phyloP scores from a whole-genome alignment of 2,113 vertebrate species.

The Podilymbus podiceps region DNA sequence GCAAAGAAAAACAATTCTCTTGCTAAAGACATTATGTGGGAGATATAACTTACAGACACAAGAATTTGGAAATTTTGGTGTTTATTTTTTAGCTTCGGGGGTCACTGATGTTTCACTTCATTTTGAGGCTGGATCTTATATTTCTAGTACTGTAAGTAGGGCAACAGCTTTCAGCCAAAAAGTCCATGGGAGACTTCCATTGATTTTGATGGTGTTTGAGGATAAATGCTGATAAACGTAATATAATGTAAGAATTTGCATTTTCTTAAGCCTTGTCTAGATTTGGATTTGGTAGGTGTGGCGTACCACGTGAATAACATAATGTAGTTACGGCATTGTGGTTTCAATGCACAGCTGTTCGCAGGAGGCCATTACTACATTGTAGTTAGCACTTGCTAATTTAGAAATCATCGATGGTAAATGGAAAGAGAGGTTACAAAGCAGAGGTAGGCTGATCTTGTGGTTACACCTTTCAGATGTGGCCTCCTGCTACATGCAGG shows the following conservation, averaged over 20 bases:
- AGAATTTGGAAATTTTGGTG: background rate
- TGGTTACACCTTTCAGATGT: background rate
- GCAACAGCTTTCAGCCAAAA: background rate
- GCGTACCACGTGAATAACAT: background rate
- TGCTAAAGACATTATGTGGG: background rate
- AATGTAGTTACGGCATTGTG: background rate
- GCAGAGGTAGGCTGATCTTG: background rate
- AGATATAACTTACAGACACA: background rate
- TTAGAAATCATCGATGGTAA: background rate
- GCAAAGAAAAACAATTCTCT: background rate
- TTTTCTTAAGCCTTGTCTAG: slow-evolving; percentile 9
- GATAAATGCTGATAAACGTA: background rate
- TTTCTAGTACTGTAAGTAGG: background rate
- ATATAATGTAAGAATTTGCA: background rate
- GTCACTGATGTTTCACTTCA: background rate
- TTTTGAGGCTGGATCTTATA: background rate
- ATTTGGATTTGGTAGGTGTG: slow-evolving; percentile 18
- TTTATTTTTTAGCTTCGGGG: background rate
- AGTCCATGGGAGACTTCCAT: background rate
- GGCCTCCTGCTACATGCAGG: background rate
- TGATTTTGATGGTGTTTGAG: background rate
- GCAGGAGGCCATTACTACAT: background rate
- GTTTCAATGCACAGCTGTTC: background rate
- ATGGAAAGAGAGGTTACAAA: background rate
- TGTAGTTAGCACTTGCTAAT: background rate